Conservation (phyloP, 1,140 invertebrate genomes). For the Pachyrhynchus sulphureomaculatus region DNA sequence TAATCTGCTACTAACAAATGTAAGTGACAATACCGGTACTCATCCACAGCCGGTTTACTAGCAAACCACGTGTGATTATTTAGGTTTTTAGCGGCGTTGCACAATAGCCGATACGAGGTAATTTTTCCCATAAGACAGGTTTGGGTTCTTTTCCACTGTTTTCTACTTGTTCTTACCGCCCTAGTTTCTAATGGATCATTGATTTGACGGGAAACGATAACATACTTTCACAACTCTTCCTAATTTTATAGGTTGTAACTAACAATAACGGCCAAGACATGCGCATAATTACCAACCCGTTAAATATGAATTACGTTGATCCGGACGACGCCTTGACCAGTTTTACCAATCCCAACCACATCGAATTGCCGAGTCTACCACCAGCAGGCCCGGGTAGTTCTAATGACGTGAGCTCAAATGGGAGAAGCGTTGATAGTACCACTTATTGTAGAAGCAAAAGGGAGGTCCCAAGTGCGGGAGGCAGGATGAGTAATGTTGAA, state of each 20-base stretch:
- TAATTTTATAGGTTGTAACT: slow-evolving; percentile 17
- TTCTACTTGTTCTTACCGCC: too few relatives aligned
- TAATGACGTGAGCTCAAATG: slow-evolving; percentile 48
- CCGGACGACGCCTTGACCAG: slow-evolving; percentile 62
- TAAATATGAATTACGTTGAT: slow-evolving; percentile 67
- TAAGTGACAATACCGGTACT: too few relatives aligned
- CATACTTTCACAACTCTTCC: too few relatives aligned
- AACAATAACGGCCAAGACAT: slow-evolving; percentile 58
- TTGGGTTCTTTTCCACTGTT: too few relatives aligned
- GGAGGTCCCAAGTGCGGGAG: slow-evolving; percentile 7
- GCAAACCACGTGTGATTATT: too few relatives aligned
- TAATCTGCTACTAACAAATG: too few relatives aligned
- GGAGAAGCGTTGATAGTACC: slow-evolving; percentile 61
- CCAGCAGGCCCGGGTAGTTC: slow-evolving; percentile 25
- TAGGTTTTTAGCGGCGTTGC: too few relatives aligned
- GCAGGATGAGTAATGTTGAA: slow-evolving; percentile 29
- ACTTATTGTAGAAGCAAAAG: slow-evolving; percentile 68
- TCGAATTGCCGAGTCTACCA: slow-evolving; percentile 60
- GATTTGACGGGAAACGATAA: too few relatives aligned
- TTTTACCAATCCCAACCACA: slow-evolving; percentile 74
- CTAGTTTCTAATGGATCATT: too few relatives aligned
- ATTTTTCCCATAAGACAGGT: too few relatives aligned
- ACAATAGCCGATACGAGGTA: too few relatives aligned
- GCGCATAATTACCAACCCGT: slow-evolving; percentile 75
- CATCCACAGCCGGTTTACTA: too few relatives aligned